Evolutionary conservation across 2,797 vertebrate species (phyloP).

Genomic region (Tarsius wallacei): DNA sequence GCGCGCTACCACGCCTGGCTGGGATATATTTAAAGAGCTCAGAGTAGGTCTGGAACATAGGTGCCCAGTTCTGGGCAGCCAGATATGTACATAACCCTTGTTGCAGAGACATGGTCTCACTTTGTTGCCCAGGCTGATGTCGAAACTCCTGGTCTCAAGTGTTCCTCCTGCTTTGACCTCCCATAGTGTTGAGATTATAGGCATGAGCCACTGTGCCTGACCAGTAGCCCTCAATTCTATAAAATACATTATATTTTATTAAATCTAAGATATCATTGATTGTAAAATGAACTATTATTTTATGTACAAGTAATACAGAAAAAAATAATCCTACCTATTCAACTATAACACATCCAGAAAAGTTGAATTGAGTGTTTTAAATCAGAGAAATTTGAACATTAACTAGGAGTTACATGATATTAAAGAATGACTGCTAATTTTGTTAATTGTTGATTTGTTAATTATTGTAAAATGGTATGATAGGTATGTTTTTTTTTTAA

Average conservation of each 20-base stretch:
- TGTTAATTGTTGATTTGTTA: background rate
- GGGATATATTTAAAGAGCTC: background rate
- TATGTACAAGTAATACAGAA: background rate
- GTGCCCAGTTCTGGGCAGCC: background rate
- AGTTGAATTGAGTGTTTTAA: slow-evolving; percentile 51
- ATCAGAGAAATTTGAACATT: slow-evolving; percentile 36
- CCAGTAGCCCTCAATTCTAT: background rate
- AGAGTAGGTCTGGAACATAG: background rate
- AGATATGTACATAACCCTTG: background rate
- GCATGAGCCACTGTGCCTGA: too few species aligned
- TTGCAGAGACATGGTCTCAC: too few species aligned
- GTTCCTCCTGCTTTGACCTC: too few species aligned
- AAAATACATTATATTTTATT: background rate
- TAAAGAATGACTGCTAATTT: slow-evolving; percentile 55
- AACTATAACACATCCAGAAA: slow-evolving; percentile 13
- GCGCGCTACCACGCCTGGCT: too few species aligned
- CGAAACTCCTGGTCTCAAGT: too few species aligned
- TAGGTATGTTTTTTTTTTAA: background rate
- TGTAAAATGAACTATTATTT: slow-evolving; percentile 35
- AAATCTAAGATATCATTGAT: background rate
- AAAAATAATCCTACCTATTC: background rate
- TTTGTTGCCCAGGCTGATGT: too few species aligned
- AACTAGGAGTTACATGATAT: background rate
- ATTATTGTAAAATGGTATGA: background rate
- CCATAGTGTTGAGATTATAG: too few species aligned